Conservation (phyloP, 2,888 invertebrate species). For the Mythimna lalbum region DNA sequence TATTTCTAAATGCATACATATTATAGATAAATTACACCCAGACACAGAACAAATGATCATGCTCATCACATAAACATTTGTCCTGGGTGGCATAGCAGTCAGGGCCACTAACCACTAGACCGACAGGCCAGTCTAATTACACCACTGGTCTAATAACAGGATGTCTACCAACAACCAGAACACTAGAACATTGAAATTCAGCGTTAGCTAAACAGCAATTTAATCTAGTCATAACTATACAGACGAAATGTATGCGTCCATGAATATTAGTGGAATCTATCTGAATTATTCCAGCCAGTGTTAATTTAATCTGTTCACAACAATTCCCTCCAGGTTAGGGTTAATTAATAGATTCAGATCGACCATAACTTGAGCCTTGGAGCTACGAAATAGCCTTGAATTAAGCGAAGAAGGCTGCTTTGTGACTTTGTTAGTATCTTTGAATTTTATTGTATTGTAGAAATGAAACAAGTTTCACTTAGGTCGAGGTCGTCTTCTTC, state of each 20-base stretch:
- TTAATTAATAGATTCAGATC: constrained; percentile 51
- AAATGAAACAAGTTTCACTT: too few relatives aligned
- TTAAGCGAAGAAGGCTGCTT: constrained; percentile 13
- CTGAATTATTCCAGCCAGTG: constrained; percentile 38
- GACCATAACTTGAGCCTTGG: constrained; percentile 23
- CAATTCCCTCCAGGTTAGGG: constrained; percentile 29
- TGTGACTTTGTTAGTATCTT: constrained; percentile 13
- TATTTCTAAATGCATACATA: too few relatives aligned
- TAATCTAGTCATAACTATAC: constrained; percentile 18
- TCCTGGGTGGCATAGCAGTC: too few relatives aligned
- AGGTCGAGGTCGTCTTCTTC: too few relatives aligned
- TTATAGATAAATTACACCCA: too few relatives aligned
- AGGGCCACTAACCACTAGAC: too few relatives aligned
- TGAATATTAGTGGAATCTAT: constrained; percentile 42
- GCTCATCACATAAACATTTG: too few relatives aligned
- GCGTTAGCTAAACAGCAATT: constrained; percentile 8
- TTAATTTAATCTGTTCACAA: constrained; percentile 53
- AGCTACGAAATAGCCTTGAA: constrained; percentile 28
- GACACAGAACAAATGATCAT: too few relatives aligned
- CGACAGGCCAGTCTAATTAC: neutral
- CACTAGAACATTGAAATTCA: constrained; percentile 7
- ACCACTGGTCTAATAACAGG: neutral
- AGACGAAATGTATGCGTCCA: constrained; percentile 22
- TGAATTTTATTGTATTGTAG: too few relatives aligned
- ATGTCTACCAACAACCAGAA: neutral